Conservation (phyloP, 1,140 invertebrate species). For the Agrypnia vestita region DNA sequence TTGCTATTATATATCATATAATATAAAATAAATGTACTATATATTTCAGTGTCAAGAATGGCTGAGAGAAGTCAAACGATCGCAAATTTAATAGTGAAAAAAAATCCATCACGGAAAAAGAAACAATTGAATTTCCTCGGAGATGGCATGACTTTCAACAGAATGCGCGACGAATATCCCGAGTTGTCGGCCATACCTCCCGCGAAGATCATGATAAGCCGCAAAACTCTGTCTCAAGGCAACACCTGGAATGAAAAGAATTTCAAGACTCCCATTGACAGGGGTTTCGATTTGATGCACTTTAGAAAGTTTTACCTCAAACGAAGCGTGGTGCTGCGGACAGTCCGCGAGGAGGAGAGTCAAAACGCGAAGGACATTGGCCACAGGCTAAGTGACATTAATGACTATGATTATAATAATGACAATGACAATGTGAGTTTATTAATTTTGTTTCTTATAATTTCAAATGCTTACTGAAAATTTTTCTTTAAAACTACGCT, state of each 20-base stretch:
- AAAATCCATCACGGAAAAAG: slow-evolving; percentile 61
- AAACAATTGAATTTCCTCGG: slow-evolving; percentile 66
- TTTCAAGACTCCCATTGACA: slow-evolving; percentile 70
- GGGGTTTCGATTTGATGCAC: slow-evolving; percentile 60
- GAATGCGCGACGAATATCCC: slow-evolving; percentile 58
- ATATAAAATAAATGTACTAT: not conserved
- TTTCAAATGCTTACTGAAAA: too few relatives aligned
- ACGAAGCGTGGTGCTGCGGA: slow-evolving; percentile 46
- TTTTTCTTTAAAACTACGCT: not conserved
- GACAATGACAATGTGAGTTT: slow-evolving; percentile 67
- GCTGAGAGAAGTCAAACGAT: slow-evolving; percentile 66
- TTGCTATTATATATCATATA: too few relatives aligned
- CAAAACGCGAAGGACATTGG: slow-evolving; percentile 55
- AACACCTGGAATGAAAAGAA: slow-evolving; percentile 70
- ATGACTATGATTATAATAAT: slow-evolving; percentile 73
- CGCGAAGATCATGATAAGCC: slow-evolving; percentile 69
- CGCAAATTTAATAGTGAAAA: slow-evolving; percentile 51
- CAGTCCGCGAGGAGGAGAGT: slow-evolving; percentile 29
- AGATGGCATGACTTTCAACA: slow-evolving; percentile 66
- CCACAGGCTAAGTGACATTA: slow-evolving; percentile 62
- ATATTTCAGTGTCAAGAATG: slow-evolving; percentile 53
- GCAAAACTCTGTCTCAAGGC: slow-evolving; percentile 68
- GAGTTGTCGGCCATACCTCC: slow-evolving; percentile 66
- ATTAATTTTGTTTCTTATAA: not conserved
- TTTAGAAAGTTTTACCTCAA: slow-evolving; percentile 56